Base-by-base conservation (phyloP, 2,888 invertebrate species). In the Trypoxylon attenuatum region DNA sequence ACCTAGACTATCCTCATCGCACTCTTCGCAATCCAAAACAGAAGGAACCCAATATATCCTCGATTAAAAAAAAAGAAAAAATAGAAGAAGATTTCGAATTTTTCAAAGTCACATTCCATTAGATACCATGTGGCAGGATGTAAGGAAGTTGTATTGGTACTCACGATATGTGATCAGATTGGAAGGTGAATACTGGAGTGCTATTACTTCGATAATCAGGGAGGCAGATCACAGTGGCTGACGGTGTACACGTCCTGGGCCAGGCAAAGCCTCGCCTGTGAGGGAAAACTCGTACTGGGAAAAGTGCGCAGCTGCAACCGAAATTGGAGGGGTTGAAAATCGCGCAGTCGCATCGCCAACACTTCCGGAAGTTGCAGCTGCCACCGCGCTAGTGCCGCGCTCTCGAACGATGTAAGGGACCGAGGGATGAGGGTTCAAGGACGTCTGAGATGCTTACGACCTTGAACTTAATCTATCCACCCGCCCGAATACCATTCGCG, bases 201-300 rank as follows among this genome's bases (percentile, higher is more conserved):
- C 53, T 63, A 58, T 51, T 63, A 52, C 59, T 64, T n/a, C n/a
- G n/a, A n/a, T n/a, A n/a, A n/a, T n/a, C n/a, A n/a, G n/a, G n/a
- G n/a, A n/a, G n/a, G n/a, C n/a, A n/a, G n/a, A n/a, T n/a, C n/a
- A n/a, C n/a, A n/a, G n/a, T n/a, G n/a, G n/a, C n/a, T n/a, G n/a
- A 65, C 68, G 64, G 70, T 63, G 69, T 57, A 69, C 77, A 69
- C 71, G 64, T 73, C 75, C 77, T 74, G 74, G 79, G 76, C 70
- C 73, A 72, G 74, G 70, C 69, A 72, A 76, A 78, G 77, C 73
- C 78, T 82, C 78, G 77, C 79, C 80, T 77, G 76, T 75, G 75
- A 78, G 64, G 67, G 73, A 80, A 77, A 77, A 74, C 73, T 68
- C 33, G 13, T 58, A 55, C 58, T 54, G 71, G n/a, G 71, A 78